phyloP scores from a whole-genome alignment of 1,140 invertebrate species.

The Saccostrea echinata region DNA sequence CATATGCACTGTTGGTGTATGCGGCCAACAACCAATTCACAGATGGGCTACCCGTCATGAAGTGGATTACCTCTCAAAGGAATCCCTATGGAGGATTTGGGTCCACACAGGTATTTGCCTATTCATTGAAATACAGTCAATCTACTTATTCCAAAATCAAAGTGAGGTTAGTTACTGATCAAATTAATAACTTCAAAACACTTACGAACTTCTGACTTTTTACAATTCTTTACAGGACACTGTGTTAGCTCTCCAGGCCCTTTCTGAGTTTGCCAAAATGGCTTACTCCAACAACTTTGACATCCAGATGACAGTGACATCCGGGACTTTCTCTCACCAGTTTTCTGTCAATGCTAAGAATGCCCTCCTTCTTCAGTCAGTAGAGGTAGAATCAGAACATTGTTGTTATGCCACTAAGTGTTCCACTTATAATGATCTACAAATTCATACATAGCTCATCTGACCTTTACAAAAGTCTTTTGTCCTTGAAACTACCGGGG shows the following conservation, averaged over 20 bases:
- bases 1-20: slow-evolving; percentile 89
- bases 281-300: slow-evolving; percentile 69
- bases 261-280: slow-evolving; percentile 77
- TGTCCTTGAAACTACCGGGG: no score
- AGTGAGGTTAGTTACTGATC: background rate
- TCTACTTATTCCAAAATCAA: background rate
- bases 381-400: slow-evolving; percentile 68
- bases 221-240: slow-evolving; percentile 77
- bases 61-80: slow-evolving; percentile 90
- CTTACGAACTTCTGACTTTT: background rate
- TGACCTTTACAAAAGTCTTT: no score
- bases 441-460: no score
- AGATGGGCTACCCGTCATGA: slow-evolving; percentile 87
- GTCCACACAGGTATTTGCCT: slow-evolving; percentile 83
- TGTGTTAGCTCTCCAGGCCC: slow-evolving; percentile 80
- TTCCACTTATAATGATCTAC: no score
- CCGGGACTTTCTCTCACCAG: slow-evolving; percentile 58
- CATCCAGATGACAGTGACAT: slow-evolving; percentile 63
- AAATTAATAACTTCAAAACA: no score
- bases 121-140: background rate
- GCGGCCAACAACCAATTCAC: slow-evolving; percentile 66
- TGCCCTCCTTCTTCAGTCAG: slow-evolving; percentile 71
- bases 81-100: slow-evolving; percentile 91
- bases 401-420: no score
- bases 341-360: slow-evolving; percentile 73